Percentiles rank a stretch among this genome's conserved stretches.
Evolutionary conservation across 1,140 invertebrate genomes (phyloP).

Genomic region (Diachasmimorpha longicaudata): DNA sequence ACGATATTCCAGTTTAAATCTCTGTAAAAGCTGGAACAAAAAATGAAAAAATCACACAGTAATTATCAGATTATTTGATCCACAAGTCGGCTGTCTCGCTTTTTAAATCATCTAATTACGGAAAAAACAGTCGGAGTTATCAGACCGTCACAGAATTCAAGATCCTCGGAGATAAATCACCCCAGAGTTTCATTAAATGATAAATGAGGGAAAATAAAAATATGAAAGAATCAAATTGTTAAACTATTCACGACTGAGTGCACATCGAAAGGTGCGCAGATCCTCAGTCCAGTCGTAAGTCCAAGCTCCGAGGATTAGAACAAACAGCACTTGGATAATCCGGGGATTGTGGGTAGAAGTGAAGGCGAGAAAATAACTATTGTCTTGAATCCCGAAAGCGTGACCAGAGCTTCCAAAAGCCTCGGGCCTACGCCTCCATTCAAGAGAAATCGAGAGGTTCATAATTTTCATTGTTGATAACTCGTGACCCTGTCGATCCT

Average conservation of each 20-base stretch:
- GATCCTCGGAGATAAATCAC: neutral
- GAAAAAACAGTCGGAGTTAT: neutral
- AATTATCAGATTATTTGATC: neutral
- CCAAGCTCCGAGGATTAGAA: neutral
- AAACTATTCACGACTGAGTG: neutral
- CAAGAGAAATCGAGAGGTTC: too few species aligned
- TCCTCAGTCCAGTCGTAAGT: neutral
- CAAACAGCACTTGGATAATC: neutral
- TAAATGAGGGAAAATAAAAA: neutral
- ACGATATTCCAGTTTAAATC: slow-evolving; percentile 72
- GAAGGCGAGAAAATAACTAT: neutral
- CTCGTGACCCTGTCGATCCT: too few species aligned
- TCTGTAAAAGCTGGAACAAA: slow-evolving; percentile 70
- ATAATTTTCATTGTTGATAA: too few species aligned
- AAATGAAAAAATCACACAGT: neutral
- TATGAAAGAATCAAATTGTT: neutral
- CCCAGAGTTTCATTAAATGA: too few species aligned
- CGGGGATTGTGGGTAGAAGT: neutral
- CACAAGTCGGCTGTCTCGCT: neutral
- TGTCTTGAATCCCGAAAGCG: neutral
- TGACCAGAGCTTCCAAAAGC: neutral
- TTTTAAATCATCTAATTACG: too few species aligned
- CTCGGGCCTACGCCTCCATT: neutral
- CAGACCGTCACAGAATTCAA: neutral
- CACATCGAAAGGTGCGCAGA: neutral